These are phyloP conservation scores for Prietella phreatophila DNA, from an alignment of 2,113 vertebrate species.

Conservation along the genomic window DNA sequence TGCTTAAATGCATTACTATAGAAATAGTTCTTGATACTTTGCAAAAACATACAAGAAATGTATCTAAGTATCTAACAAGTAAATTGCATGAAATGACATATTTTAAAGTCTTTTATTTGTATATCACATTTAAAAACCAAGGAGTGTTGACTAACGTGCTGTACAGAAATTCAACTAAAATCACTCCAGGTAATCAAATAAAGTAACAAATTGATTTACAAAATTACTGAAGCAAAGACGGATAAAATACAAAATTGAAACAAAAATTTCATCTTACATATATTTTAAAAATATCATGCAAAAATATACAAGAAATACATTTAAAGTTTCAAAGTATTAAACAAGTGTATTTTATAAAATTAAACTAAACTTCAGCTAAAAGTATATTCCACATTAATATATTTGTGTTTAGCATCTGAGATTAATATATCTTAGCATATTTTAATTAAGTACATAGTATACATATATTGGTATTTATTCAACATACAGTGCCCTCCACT, in stretches of 20 bases:
- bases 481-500: too few relatives aligned
- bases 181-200: background rate
- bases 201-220: background rate
- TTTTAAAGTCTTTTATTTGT: background rate
- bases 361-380: background rate
- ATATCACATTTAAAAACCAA: background rate
- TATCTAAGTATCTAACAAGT: background rate
- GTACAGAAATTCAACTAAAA: background rate
- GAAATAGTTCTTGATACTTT: background rate
- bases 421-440: background rate
- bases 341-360: background rate
- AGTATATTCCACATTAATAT: background rate
- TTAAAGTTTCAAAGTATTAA: background rate
- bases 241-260: too few relatives aligned
- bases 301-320: background rate
- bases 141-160: background rate
- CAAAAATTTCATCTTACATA: background rate
- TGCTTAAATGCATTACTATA: conserved; percentile 15
- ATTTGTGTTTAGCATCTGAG: background rate
- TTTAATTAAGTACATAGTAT: background rate
- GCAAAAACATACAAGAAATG: background rate
- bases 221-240: background rate
- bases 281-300: background rate
- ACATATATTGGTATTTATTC: background rate
- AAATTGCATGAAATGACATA: background rate